Conservation (phyloP, 2,797 vertebrate genomes). For the Danio choprae region DNA sequence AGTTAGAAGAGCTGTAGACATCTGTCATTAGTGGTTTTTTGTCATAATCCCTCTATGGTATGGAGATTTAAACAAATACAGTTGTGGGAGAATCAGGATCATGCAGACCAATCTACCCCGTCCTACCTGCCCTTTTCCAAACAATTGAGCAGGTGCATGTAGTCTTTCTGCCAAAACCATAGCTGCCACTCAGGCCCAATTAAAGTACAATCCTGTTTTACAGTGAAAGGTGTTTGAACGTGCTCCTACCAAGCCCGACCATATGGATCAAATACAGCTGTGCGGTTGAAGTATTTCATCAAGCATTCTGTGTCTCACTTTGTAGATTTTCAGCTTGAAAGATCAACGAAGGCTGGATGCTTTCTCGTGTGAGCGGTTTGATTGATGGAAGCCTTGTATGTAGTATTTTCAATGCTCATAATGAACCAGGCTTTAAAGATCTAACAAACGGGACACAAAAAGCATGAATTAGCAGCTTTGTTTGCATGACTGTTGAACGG, state of each 20-base stretch:
- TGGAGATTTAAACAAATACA: constrained; percentile 69
- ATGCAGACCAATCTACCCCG: constrained; percentile 55
- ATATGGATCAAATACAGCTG: constrained; percentile 58
- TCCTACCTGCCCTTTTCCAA: constrained; percentile 67
- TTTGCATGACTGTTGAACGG: constrained; percentile 27
- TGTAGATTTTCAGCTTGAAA: constrained; percentile 46
- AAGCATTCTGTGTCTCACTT: constrained; percentile 39
- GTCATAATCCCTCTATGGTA: constrained; percentile 77
- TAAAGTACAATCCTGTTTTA: constrained; percentile 58
- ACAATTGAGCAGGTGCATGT: constrained; percentile 79
- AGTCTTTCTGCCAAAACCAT: constrained; percentile 63
- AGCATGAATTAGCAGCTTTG: constrained; percentile 40
- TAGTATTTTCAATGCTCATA: constrained; percentile 43
- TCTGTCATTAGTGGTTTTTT: constrained; percentile 77
- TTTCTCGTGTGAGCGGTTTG: constrained; percentile 38
- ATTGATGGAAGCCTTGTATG: constrained; percentile 46
- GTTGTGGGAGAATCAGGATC: constrained; percentile 66
- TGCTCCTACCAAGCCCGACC: constrained; percentile 38
- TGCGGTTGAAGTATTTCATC: constrained; percentile 54
- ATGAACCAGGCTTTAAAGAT: constrained; percentile 49
- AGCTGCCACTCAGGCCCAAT: constrained; percentile 54
- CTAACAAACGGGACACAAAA: constrained; percentile 39
- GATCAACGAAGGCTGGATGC: constrained; percentile 42
- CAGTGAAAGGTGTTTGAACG: constrained; percentile 67
- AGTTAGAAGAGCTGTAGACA: constrained; percentile 74